Evolutionary conservation across 1,140 invertebrate genomes (phyloP).

Genomic region (Drosophila carrolli): DNA sequence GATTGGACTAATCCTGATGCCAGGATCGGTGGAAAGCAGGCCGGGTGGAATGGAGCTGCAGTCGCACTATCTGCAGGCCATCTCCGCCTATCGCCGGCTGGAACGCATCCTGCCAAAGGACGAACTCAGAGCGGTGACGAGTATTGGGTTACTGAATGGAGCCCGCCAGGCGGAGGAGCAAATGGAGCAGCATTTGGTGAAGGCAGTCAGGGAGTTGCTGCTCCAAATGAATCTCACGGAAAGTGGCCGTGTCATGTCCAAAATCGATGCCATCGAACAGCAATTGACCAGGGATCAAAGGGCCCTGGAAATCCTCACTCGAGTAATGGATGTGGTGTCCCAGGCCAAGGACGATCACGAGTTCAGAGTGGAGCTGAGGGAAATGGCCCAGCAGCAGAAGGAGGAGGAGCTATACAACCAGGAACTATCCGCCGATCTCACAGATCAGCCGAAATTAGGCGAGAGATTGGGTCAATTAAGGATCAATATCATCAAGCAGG

Average conservation of each 20-base stretch:
- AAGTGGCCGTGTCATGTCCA: conserved; percentile 24
- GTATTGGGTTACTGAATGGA: conserved; percentile 71
- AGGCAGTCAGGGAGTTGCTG: conserved; percentile 55
- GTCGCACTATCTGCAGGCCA: conserved; percentile 60
- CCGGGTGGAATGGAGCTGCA: conserved; percentile 46
- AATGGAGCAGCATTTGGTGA: conserved; percentile 71
- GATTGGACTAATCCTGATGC: conserved; percentile 7
- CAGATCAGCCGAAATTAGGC: conserved; percentile 23
- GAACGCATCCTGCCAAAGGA: conserved; percentile 56
- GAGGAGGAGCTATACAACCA: conserved; percentile 35
- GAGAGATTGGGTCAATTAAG: conserved; percentile 55
- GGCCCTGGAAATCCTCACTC: conserved; percentile 65
- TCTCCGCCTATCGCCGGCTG: conserved; percentile 64
- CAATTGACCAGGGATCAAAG: conserved; percentile 63
- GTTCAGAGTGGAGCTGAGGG: conserved; percentile 49
- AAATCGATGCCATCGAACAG: conserved; percentile 72
- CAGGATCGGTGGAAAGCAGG: background rate
- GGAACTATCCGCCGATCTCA: conserved; percentile 22
- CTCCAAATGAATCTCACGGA: conserved; percentile 32
- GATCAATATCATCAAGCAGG: conserved; percentile 47
- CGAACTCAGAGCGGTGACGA: conserved; percentile 63
- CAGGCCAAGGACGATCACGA: conserved; percentile 49
- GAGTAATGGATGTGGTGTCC: conserved; percentile 68
- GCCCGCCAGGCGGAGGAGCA: conserved; percentile 63
- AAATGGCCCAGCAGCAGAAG: conserved; percentile 31